These are phyloP conservation scores for Macrotus californicus DNA, from an alignment of 2,113 vertebrate genomes.

Conservation along the genomic window DNA sequence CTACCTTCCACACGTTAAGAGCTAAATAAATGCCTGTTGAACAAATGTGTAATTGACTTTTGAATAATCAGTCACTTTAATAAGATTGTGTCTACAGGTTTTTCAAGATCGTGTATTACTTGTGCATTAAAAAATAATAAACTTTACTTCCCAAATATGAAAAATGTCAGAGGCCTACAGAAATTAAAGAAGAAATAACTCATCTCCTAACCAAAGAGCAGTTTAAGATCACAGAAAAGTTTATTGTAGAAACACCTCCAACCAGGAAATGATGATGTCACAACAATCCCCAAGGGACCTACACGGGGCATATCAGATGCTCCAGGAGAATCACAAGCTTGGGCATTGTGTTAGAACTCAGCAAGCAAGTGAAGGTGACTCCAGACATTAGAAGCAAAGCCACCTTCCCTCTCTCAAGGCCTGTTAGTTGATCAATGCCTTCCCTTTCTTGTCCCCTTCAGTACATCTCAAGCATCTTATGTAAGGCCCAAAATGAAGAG, in stretches of 20 bases:
- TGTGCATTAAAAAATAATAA: not conserved
- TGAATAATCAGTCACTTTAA: not conserved
- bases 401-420: not conserved
- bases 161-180: not conserved
- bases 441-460: not conserved
- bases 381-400: not conserved
- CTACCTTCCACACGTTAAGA: not conserved
- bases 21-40: not conserved
- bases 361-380: not conserved
- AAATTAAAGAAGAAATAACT: slow-evolving; percentile 34
- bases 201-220: not conserved
- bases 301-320: not conserved
- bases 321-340: not conserved
- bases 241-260: slow-evolving; percentile 60
- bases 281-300: not conserved
- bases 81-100: not conserved
- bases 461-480: not conserved
- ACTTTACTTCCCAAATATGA: not conserved
- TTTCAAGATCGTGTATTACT: not conserved
- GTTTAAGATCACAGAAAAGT: slow-evolving; percentile 44
- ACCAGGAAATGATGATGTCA: not conserved
- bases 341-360: not conserved
- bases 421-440: not conserved
- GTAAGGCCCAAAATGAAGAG: not conserved
- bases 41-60: not conserved